phyloP scores from a whole-genome alignment of 2,888 invertebrate species.

The Amiota communis region DNA sequence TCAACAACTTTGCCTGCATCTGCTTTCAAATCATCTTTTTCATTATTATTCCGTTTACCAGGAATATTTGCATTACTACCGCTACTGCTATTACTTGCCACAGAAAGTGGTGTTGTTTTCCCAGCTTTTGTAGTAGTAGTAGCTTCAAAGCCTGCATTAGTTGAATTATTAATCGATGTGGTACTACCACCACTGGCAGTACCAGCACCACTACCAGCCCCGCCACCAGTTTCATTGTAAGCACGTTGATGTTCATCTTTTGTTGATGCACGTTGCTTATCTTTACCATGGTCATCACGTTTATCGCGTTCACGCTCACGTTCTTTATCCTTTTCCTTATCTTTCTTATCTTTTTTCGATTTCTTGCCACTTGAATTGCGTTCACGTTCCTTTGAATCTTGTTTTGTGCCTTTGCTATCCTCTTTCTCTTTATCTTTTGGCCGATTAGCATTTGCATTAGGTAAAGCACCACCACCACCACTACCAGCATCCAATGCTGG shows the following conservation, averaged over 20 bases:
- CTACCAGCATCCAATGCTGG: slow-evolving; percentile 18
- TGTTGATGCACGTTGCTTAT: slow-evolving; percentile 56
- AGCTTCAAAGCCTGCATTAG: slow-evolving; percentile 36
- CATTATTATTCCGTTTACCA: slow-evolving; percentile 41
- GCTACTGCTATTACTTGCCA: slow-evolving; percentile 52
- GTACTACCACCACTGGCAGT: neutral
- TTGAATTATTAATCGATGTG: slow-evolving; percentile 42
- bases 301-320: slow-evolving; percentile 76
- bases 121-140: slow-evolving; percentile 45
- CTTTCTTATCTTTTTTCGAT: slow-evolving; percentile 77
- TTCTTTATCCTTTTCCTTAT: slow-evolving; percentile 79
- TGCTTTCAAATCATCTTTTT: slow-evolving; percentile 52
- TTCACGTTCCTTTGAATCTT: slow-evolving; percentile 58
- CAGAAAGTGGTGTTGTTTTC: slow-evolving; percentile 54
- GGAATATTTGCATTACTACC: slow-evolving; percentile 43
- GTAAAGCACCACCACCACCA: slow-evolving; percentile 26
- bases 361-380: slow-evolving; percentile 72
- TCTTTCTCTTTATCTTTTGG: slow-evolving; percentile 62
- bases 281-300: slow-evolving; percentile 67
- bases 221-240: neutral
- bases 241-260: slow-evolving; percentile 21
- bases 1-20: slow-evolving; percentile 37
- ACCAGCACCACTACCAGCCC: neutral
- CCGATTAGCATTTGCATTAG: slow-evolving; percentile 42
- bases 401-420: slow-evolving; percentile 53